Percentiles rank a stretch among this genome's conserved stretches.
These are phyloP conservation scores for Sapajus apella DNA, from an alignment of 2,113 vertebrate genomes.

Conservation along the genomic window DNA sequence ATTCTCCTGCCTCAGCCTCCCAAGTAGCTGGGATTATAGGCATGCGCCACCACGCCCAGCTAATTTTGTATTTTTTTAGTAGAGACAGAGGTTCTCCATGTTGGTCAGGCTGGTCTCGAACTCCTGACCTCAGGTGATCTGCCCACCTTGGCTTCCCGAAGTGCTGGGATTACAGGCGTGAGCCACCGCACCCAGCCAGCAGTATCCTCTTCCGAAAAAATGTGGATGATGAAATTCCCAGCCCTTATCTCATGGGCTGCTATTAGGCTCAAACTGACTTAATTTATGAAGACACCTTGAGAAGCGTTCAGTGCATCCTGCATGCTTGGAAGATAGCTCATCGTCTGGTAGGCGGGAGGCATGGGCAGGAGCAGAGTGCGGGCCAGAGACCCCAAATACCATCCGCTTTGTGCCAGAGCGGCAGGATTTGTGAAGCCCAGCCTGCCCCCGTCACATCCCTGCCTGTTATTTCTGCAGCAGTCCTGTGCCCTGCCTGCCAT, in stretches of 20 bases:
- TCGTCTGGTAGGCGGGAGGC: neutral
- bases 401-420: too few relatives aligned
- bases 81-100: too few relatives aligned
- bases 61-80: too few relatives aligned
- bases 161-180: too few relatives aligned
- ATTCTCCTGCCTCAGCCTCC: too few relatives aligned
- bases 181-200: too few relatives aligned
- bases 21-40: too few relatives aligned
- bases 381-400: neutral
- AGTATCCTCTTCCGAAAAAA: neutral
- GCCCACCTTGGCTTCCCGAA: too few relatives aligned
- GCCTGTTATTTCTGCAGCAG: neutral
- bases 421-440: neutral
- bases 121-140: too few relatives aligned
- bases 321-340: neutral
- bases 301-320: neutral
- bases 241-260: neutral
- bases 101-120: too few relatives aligned
- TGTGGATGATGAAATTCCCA: neutral
- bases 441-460: fast-evolving
- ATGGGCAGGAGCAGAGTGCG: neutral
- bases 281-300: fast-evolving
- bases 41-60: too few relatives aligned
- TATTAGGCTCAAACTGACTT: neutral
- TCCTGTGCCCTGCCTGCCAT: neutral